Conservation (phyloP, 2,888 invertebrate species). For the Exephanes ischioxanthus region DNA sequence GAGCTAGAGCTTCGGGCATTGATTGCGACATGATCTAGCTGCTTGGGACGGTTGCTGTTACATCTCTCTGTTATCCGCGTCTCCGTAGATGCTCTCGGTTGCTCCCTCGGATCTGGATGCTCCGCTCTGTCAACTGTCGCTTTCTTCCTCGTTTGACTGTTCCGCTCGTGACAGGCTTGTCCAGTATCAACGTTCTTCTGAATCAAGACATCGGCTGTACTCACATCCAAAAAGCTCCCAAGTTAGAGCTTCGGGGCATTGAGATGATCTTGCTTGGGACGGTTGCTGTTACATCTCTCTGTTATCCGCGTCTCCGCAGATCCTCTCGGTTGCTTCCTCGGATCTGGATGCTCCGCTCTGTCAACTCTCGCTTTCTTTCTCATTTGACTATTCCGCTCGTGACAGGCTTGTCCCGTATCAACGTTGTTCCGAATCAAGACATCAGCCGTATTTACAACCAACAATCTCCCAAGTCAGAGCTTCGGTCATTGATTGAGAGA, state of each 20-base stretch:
- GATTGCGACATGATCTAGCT: too few species aligned
- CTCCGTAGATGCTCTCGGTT: slow-evolving; percentile 10
- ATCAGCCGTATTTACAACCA: background rate
- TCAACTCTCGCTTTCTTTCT: slow-evolving; percentile 33
- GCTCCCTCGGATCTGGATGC: slow-evolving; percentile 46
- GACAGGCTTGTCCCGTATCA: background rate
- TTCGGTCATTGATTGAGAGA: too few species aligned
- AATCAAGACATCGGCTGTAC: background rate
- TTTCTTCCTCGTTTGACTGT: slow-evolving; percentile 6
- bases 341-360: slow-evolving; percentile 51
- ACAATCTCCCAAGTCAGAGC: background rate
- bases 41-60: too few species aligned
- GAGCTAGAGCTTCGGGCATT: too few species aligned
- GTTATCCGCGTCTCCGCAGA: slow-evolving; percentile 26
- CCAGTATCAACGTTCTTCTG: background rate
- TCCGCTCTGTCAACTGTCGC: slow-evolving; percentile 43
- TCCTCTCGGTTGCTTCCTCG: slow-evolving; percentile 27
- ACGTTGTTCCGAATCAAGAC: background rate
- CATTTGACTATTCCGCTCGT: background rate
- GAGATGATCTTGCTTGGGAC: too few species aligned
- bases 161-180: background rate
- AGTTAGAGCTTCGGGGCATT: background rate
- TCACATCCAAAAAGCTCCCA: background rate
- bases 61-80: slow-evolving; percentile 19
- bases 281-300: too few species aligned